These are phyloP conservation scores for Propsilocerus akamusi DNA, from an alignment of 1,140 invertebrate genomes.

Conservation along the genomic window DNA sequence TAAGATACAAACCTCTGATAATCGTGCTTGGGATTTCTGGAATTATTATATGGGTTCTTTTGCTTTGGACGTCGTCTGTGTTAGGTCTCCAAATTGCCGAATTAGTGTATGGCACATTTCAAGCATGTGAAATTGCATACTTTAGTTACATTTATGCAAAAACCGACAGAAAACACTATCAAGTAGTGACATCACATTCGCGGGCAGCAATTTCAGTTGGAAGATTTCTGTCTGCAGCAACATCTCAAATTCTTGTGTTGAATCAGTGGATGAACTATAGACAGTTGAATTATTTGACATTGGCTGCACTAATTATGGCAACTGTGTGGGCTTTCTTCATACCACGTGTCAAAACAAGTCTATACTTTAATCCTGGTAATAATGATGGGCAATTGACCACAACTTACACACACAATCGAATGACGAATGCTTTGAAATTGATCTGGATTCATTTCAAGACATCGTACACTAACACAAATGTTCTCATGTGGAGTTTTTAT, in stretches of 20 bases:
- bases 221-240: conserved; percentile 38
- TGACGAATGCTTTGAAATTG: conserved; percentile 17
- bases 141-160: conserved; percentile 88
- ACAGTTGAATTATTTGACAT: conserved; percentile 48
- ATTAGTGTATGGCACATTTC: conserved; percentile 61
- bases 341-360: conserved; percentile 41
- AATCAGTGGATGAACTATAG: conserved; percentile 39
- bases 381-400: not conserved
- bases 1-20: conserved; percentile 67
- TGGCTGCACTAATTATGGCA: conserved; percentile 43
- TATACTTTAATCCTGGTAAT: not conserved
- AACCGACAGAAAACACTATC: conserved; percentile 53
- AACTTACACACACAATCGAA: not conserved
- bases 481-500: conserved; percentile 57
- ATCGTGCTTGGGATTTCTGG: conserved; percentile 50
- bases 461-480: conserved; percentile 36
- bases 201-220: conserved; percentile 49
- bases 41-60: conserved; percentile 46
- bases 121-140: conserved; percentile 80
- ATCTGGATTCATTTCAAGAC: conserved; percentile 38
- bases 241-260: conserved; percentile 40
- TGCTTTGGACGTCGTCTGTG: conserved; percentile 50
- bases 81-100: conserved; percentile 39
- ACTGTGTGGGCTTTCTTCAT: conserved; percentile 52
- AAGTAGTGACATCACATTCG: conserved; percentile 53